Base-by-base conservation (phyloP, 2,113 vertebrate genomes). In the Stigmatopora argus region DNA sequence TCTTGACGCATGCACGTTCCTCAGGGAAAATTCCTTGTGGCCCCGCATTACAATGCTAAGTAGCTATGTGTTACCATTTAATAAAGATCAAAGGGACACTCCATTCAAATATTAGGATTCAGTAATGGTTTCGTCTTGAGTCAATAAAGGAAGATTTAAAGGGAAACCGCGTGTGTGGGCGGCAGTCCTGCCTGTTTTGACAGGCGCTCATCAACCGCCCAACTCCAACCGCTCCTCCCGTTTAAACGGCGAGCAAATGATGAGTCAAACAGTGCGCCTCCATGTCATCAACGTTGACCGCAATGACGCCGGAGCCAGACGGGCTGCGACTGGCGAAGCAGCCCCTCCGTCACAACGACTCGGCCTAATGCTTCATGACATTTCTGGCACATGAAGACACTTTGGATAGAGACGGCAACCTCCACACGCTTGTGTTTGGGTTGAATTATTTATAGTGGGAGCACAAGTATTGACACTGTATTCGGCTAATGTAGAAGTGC, bases 241-340 rank as follows among this genome's bases (percentile, higher is more conserved):
- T 64, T 77, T 15, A 11, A 71, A 59, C 62, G 38, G 55, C 45
- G 18, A 64, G 64, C n/a, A 18, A 45, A 31, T 64, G 67, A 56
- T 67, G 58, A 79, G 72, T 79, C 59, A 65, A 74, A 75, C 64
- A 61, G 23, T 56, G 26, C 21, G 53, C 31, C 66, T 65, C 47
- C 48, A 70, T 75, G 82, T 83, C 81, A 80, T 81, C 64, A 19
- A 67, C 12, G 26, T 61, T 11, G 69, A 71, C 75, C 78, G 48
- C 73, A 68, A n/a, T 46, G 66, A 63, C 71, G 69, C 13, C 62
- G 58, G 66, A 76, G 76, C 80, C 78, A 75, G 52, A 49, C 62
- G 74, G 74, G 74, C 81, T 51, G 11, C 62, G 66, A 73, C 66
- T 31, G 38, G 6, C 21, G 23, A 70, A 62, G 55, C 55, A 15